Conservation (phyloP, 2,113 vertebrate genomes). For the Trogon surrucura region DNA sequence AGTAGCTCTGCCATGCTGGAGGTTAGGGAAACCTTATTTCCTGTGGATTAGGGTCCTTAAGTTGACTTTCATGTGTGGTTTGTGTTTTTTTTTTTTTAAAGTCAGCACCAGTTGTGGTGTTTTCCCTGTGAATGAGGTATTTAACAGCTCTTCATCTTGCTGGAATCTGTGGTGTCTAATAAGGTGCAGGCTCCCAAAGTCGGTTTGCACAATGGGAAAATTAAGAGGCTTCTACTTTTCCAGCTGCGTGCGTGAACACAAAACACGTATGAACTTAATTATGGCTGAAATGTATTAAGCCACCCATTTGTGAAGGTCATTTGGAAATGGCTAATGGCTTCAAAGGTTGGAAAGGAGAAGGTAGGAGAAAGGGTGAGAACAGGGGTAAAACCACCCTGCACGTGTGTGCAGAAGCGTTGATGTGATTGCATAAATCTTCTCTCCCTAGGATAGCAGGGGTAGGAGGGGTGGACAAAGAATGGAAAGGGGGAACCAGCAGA, state of each 20-base stretch:
- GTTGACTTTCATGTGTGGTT: not conserved
- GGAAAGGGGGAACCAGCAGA: not conserved
- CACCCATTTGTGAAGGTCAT: not conserved
- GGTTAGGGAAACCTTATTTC: not conserved
- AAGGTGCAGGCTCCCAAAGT: not conserved
- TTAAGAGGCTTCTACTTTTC: not conserved
- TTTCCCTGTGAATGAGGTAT: not conserved
- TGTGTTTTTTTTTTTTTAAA: not conserved
- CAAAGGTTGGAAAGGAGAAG: not conserved
- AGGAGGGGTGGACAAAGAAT: not conserved
- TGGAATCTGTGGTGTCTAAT: not conserved
- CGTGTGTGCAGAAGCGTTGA: not conserved
- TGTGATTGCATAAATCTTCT: not conserved
- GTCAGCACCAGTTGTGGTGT: not conserved
- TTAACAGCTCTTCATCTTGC: not conserved
- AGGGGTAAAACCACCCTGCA: not conserved
- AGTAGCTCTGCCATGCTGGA: not conserved
- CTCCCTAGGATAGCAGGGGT: not conserved
- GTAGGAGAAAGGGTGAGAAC: not conserved
- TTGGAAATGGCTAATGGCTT: not conserved
- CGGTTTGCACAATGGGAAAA: not conserved
- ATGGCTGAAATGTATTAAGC: not conserved
- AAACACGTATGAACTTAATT: not conserved
- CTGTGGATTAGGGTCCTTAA: not conserved
- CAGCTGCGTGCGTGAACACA: not conserved